Evolutionary conservation across 2,888 invertebrate genomes (phyloP), one percentile per base, ranked within the genome.

Genomic region (Microplitis manilae): DNA sequence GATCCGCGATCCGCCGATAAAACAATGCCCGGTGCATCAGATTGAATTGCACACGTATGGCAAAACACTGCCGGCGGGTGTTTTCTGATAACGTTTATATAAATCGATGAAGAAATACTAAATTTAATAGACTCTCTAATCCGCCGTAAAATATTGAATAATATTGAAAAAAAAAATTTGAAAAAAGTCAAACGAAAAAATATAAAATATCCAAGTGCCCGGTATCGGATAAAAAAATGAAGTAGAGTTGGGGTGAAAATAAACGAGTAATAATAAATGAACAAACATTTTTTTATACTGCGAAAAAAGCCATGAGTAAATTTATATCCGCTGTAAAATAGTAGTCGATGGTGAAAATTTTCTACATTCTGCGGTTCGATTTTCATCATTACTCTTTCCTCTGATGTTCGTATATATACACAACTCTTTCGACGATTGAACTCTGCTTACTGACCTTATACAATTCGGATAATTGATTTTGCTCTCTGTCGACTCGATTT

Each of bases 11-110:
- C 38, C 30, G 5, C 7, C 38, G 65, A 65, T 65, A 65, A 62
- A 65, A 65, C 65, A 65, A 65, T 65, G 65, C 65, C 20, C 65
- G 65, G 8, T 50, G 50, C 30, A 65, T 62, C 20, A 20, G 62
- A 62, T 62, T 65, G 30, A 65, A 65, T 65, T 30, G 65, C 65
- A 20, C 6, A 38, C 65, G 65, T 20, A 65, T 65, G 65, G 30
- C 65, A 65, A 65, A 17, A 65, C 65, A 65, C 38, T 65, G 65
- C 30, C 65, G 38, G 30, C 30, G 38, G 65, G 9, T 13, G 38
- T 38, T 65, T 65, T 65, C 30, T 30, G 65, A 65, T 65, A 65
- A 65, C 65, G 30, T 65, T 65, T 65, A 30, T 30, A 65, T 65
- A 20, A 30, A 65, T 65, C 30, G 30, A 65, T 30, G 65, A 65